Evolutionary conservation across 2,888 invertebrate genomes (phyloP), one percentile per base, ranked within the genome.

Genomic region (Sisyra terminalis): DNA sequence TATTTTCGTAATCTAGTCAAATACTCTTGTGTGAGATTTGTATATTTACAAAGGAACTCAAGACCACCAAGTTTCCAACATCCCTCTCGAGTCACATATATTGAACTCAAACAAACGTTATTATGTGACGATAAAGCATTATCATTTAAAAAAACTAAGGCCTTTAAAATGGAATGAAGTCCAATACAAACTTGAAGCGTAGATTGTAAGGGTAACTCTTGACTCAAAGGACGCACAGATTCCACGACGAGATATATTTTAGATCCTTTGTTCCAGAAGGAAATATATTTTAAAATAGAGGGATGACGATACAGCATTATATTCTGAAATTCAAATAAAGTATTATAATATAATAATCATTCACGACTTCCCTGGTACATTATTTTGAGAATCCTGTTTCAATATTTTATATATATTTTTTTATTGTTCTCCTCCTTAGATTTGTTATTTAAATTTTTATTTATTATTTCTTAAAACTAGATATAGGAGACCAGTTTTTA

Each of bases 51-150:
- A 9, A 85, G 67, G 57, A 79, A 84, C 58, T 92, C 89, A 54
- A 90, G 67, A 3, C 87, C 87, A 9, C 85, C 87, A 24, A 92
- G 66, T 56, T 86, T 85, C 92, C 92, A 92, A 45, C 74, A 75
- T 1, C 89, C 88, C 63, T 88, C 85, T 11, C 73, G 71, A 17
- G 82, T 78, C 6, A 90, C 77, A 64, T 85, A 92, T 46, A 92
- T 70, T 3, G 88, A 78, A 48, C 81, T 72, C 49, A 73, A 64
- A 57, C 84, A 78, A 6, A 92, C 68, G 64, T 90, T 90, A 49
- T 90, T 84, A 60, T 92, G 92, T 6, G 85, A 78, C 47, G 78
- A 75, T 39, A 65, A 57, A 36, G 83, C 87, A 70, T 81, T 84
- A 50, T 86, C 81, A 54, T 89, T 84, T 15, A 92, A 66, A 60